Conservation (phyloP, 2,888 invertebrate genomes). For the Allygus modestus region DNA sequence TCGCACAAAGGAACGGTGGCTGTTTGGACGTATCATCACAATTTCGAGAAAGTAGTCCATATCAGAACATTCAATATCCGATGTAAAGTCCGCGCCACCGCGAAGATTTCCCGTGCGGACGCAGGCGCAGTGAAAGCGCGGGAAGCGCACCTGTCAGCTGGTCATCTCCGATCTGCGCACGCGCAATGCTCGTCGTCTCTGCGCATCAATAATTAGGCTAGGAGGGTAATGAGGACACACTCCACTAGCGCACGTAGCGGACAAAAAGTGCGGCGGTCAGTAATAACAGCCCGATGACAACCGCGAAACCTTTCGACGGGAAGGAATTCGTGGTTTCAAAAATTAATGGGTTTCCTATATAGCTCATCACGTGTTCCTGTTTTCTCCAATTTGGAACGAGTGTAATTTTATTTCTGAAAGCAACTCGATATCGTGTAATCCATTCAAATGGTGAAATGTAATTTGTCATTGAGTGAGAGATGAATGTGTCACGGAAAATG, state of each 20-base stretch:
- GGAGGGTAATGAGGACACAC: conserved; percentile 55
- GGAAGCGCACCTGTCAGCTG: conserved; percentile 43
- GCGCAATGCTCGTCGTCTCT: conserved; percentile 26
- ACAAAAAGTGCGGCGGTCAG: neutral
- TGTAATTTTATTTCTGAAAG: no score
- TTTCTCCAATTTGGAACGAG: neutral
- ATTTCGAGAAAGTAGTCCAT: conserved; percentile 31
- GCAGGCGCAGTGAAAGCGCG: conserved; percentile 38
- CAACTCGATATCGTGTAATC: no score
- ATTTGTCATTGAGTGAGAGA: no score
- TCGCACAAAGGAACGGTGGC: neutral
- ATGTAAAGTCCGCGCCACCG: neutral
- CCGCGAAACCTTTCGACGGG: conserved; percentile 7
- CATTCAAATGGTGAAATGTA: no score
- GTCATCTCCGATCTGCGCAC: neutral
- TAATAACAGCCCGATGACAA: conserved; percentile 16
- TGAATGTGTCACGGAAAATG: no score
- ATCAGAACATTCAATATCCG: conserved; percentile 30
- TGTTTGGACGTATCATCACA: neutral
- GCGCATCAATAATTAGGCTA: conserved; percentile 57
- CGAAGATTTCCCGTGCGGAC: neutral
- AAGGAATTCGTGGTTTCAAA: neutral
- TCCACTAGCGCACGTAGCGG: conserved; percentile 40
- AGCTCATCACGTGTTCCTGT: neutral
- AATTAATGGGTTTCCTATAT: conserved; percentile 18